Evolutionary conservation across 2,888 invertebrate species (phyloP).

Genomic region (Boloria euphrosyne): DNA sequence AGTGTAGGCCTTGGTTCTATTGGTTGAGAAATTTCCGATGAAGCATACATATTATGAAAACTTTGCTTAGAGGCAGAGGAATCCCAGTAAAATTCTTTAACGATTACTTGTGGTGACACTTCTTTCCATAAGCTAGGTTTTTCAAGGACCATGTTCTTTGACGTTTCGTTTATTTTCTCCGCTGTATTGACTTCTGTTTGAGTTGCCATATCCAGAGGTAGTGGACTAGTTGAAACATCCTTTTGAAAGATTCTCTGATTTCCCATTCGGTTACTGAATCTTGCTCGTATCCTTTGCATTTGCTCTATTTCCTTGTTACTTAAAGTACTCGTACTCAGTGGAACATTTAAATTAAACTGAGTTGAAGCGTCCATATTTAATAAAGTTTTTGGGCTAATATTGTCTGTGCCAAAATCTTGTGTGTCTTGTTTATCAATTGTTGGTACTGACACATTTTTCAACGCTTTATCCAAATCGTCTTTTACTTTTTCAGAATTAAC

Average conservation of each 20-base stretch:
- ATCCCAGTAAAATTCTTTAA: slow-evolving; percentile 59
- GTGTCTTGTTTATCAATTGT: slow-evolving; percentile 48
- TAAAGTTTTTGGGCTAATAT: slow-evolving; percentile 1
- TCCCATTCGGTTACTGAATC: background rate
- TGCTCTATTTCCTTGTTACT: slow-evolving; percentile 26
- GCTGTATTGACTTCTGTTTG: slow-evolving; percentile 27
- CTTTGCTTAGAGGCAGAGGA: slow-evolving; percentile 36
- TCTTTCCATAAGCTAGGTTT: slow-evolving; percentile 22
- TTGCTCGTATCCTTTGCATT: slow-evolving; percentile 27
- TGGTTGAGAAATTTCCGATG: slow-evolving; percentile 6
- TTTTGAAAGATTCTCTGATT: slow-evolving; percentile 23
- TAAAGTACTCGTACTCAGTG: slow-evolving; percentile 13
- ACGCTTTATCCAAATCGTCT: slow-evolving; percentile 50
- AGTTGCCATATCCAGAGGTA: slow-evolving; percentile 33
- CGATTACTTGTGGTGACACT: slow-evolving; percentile 47
- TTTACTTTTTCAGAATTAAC: slow-evolving; percentile 49
- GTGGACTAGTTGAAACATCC: slow-evolving; percentile 43
- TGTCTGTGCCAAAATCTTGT: slow-evolving; percentile 50
- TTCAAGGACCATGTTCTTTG: slow-evolving; percentile 8
- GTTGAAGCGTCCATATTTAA: background rate
- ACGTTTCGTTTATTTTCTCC: slow-evolving; percentile 20
- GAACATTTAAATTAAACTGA: slow-evolving; percentile 9
- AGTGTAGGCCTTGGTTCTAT: slow-evolving; percentile 5
- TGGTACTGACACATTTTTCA: slow-evolving; percentile 54
- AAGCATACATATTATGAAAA: slow-evolving; percentile 9